These are phyloP conservation scores for Erithacus rubecula DNA, from an alignment of 2,797 vertebrate genomes.

Conservation along the genomic window DNA sequence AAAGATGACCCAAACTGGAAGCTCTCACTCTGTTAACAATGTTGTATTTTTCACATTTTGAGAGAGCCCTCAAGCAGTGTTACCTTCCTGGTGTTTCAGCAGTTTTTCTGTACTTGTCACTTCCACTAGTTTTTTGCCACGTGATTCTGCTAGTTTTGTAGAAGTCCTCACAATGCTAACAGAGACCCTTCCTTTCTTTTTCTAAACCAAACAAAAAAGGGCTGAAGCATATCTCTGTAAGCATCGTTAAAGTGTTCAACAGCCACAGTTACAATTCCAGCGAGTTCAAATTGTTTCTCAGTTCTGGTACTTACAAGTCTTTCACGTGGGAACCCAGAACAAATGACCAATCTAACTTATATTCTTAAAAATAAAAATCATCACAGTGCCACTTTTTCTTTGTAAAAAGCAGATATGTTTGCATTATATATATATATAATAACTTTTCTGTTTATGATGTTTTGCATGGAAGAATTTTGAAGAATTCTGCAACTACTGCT, in stretches of 20 bases:
- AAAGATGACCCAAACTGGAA: slow-evolving; percentile 70
- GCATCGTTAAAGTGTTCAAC: slow-evolving; percentile 65
- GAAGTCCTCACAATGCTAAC: slow-evolving; percentile 66
- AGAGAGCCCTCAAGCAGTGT: slow-evolving; percentile 75
- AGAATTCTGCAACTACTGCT: slow-evolving; percentile 78
- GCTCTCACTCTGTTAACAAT: slow-evolving; percentile 73
- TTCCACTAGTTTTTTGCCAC: slow-evolving; percentile 68
- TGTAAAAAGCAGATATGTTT: slow-evolving; percentile 75
- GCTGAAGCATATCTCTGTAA: slow-evolving; percentile 75
- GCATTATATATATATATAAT: slow-evolving; percentile 68
- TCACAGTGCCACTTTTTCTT: slow-evolving; percentile 69
- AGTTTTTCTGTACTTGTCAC: slow-evolving; percentile 67
- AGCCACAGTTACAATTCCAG: slow-evolving; percentile 79
- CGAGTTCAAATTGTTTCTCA: slow-evolving; percentile 68
- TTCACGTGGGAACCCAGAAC: slow-evolving; percentile 44
- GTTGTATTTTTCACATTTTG: slow-evolving; percentile 59
- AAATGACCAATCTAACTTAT: slow-evolving; percentile 42
- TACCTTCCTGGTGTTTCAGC: slow-evolving; percentile 74
- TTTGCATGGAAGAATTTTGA: slow-evolving; percentile 85
- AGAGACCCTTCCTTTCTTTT: slow-evolving; percentile 78
- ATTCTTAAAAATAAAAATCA: slow-evolving; percentile 44
- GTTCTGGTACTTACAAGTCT: slow-evolving; percentile 71
- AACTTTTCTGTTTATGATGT: slow-evolving; percentile 83
- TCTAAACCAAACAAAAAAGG: slow-evolving; percentile 75
- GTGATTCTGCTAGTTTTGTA: slow-evolving; percentile 70